Conservation (phyloP, 2,888 invertebrate genomes). For the Oxyscelio sp. region DNA sequence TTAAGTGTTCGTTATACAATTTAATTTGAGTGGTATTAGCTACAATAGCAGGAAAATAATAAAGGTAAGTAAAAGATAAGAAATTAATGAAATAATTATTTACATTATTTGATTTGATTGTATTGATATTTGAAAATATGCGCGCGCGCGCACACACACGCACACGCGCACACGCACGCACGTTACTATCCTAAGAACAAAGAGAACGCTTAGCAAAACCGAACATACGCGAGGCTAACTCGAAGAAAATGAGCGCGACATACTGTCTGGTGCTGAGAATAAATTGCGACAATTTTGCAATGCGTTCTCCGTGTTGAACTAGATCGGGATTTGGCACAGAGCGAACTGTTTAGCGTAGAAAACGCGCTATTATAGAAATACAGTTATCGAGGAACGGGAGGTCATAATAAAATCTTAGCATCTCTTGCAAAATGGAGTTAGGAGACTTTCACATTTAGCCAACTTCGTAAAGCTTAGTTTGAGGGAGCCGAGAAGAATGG, state of each 20-base stretch:
- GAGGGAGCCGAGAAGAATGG: slow-evolving; percentile 48
- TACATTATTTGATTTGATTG: no score
- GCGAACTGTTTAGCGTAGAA: slow-evolving; percentile 63
- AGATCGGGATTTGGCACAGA: slow-evolving; percentile 69
- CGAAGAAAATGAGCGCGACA: slow-evolving; percentile 56
- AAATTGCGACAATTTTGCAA: slow-evolving; percentile 71
- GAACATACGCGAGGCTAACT: slow-evolving; percentile 17
- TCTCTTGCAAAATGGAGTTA: slow-evolving; percentile 59
- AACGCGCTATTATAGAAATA: slow-evolving; percentile 66
- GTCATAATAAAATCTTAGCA: slow-evolving; percentile 72
- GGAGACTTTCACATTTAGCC: slow-evolving; percentile 73
- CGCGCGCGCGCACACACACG: no score
- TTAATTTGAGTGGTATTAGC: no score
- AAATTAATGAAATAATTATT: no score
- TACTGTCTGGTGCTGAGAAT: slow-evolving; percentile 70
- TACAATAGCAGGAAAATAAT: no score
- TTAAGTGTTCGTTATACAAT: no score
- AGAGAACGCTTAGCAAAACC: slow-evolving; percentile 22
- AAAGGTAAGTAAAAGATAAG: no score
- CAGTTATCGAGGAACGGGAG: slow-evolving; percentile 69
- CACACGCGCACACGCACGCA: no score
- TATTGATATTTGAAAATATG: no score
- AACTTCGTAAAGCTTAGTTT: slow-evolving; percentile 68
- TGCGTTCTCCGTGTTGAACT: slow-evolving; percentile 59
- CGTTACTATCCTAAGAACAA: slow-evolving; percentile 27